These are phyloP conservation scores for Eristalis pertinax DNA, from an alignment of 2,888 invertebrate species.

Conservation along the genomic window DNA sequence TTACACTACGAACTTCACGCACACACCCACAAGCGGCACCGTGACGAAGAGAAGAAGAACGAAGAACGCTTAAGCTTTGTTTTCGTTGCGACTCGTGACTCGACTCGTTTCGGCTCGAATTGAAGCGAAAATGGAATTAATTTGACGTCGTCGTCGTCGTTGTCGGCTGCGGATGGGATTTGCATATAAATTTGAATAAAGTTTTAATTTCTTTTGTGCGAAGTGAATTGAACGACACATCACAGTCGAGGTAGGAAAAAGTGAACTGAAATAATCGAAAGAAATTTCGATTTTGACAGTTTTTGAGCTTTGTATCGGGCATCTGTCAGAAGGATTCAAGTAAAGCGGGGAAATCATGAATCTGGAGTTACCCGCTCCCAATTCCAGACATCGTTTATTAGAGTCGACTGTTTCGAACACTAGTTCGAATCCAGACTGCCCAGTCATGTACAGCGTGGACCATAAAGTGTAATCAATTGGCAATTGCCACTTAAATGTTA, in stretches of 20 bases:
- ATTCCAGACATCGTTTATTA: too few relatives aligned
- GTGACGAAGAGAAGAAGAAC: background rate
- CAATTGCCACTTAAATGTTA: background rate
- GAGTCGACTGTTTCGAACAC: too few relatives aligned
- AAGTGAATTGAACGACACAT: constrained; percentile 6
- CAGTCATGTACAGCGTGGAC: background rate
- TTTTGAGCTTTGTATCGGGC: too few relatives aligned
- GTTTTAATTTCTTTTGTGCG: constrained; percentile 17
- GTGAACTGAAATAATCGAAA: background rate
- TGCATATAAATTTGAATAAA: constrained; percentile 22
- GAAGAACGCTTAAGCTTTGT: background rate
- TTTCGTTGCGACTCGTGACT: background rate
- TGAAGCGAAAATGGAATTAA: constrained; percentile 12
- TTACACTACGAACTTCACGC: constrained; percentile 20
- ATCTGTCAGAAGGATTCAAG: too few relatives aligned
- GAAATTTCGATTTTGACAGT: background rate
- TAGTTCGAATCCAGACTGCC: too few relatives aligned
- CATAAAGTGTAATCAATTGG: background rate
- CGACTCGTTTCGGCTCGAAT: background rate
- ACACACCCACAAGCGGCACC: background rate
- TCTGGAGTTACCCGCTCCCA: too few relatives aligned
- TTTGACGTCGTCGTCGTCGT: background rate
- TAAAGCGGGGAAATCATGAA: too few relatives aligned
- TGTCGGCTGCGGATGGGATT: background rate
- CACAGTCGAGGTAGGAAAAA: background rate